Base-by-base conservation (phyloP, 2,797 vertebrate species). In the Rhabdomys pumilio region DNA sequence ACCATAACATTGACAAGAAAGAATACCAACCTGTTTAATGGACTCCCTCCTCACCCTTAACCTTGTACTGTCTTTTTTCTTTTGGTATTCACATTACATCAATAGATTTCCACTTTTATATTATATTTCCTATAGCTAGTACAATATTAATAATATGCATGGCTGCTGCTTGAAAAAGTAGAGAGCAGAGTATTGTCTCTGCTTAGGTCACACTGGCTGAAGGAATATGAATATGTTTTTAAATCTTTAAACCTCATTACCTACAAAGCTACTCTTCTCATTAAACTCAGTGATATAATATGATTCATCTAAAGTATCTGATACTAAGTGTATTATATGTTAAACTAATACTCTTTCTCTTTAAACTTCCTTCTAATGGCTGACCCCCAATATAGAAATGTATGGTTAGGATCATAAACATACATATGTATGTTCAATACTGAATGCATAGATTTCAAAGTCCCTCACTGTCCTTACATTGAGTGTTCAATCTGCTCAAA, bases 191-290 rank as follows among this genome's bases (percentile, higher is more conserved):
- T 26, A 4, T 44, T 50, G 83, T 17, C 13, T 87, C 73, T 75
- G 34, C 14, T 24, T 41, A 41, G 4, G 19, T 5, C 8, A 77
- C 24, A 65, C 10, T 50, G 55, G 8, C 20, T 26, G 2, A 47
- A 31, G 47, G 44, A 81, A 82, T 88, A 41, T n/a, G 29, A 81
- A 50, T n/a, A 87, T 53, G 69, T 65, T 89, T 96, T 26, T 61
- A 91, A 79, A 77, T 91, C n/a, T 17, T 11, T 76, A 24, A 77
- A 38, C 0, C 13, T 83, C n/a, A 65, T 50, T 75, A 63, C 85
- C 44, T 9, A 63, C 31, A 87, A 65, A 95, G 24, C 20, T 67
- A 19, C 17, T 90, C 13, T 61, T 72, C 41, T 75, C 63, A 90
- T 85, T 73, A 95, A 95, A 95, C 38, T 81, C 3, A 12, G 17